Evolutionary conservation across 2,797 vertebrate species (phyloP), one percentile per base, ranked within the genome.

Genomic region (Rhinoraja longicauda): DNA sequence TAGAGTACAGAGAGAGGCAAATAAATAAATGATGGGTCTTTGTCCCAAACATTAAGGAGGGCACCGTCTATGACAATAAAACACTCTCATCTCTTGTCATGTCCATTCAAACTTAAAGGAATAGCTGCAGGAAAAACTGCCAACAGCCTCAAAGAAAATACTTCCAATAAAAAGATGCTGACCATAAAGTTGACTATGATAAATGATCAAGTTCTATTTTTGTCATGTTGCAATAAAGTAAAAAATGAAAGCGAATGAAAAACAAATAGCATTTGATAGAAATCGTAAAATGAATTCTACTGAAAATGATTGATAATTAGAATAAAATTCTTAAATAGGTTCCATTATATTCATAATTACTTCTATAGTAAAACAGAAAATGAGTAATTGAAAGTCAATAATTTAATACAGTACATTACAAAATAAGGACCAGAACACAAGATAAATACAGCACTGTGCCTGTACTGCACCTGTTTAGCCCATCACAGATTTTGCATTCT

Each of bases 291-390:
- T 15, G 53, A 88, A 36, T 64, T 32, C n/a, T 59, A 88, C 26
- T 62, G 59, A 88, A 64, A 84, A 95, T 95, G 79, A 95, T 95
- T 94, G 94, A 94, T 94, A 95, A 94, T 94, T 96, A 95, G 95
- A 96, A 96, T 96, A 95, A 95, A 95, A 95, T 94, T 45, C 94
- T 77, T 93, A 77, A 90, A 75, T 59, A 93, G 93, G 94, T 72
- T 94, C 95, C 81, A 93, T 73, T 92, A 59, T 75, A 94, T 94
- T 94, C 76, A 93, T 92, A 94, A 94, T 94, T 70, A 94, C 94
- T 93, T 93, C 92, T 81, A 93, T 93, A 29, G 94, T 94, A 95
- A 72, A 93, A 94, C 93, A 94, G 93, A 93, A 93, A 94, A 0
- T 10, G 84, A 94, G 95, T 93, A 7, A 1, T 93, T 94, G 29